Evolutionary conservation across 2,888 invertebrate species (phyloP).

Genomic region (Cephus pygmeus): DNA sequence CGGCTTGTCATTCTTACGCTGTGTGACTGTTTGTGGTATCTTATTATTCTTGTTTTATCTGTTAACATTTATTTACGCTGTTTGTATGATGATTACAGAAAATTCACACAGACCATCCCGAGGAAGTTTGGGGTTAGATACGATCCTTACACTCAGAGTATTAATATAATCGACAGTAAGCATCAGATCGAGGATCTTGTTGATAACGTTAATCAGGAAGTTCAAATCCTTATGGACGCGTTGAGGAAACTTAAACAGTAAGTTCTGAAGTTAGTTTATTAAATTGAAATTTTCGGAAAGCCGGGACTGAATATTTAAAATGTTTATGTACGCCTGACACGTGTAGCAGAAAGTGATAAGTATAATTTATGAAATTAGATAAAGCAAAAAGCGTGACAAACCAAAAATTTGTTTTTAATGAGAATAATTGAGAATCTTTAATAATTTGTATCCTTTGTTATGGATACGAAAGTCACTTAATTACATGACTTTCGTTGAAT

Average conservation of each 20-base stretch:
- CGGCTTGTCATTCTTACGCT: too few relatives aligned
- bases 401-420: too few relatives aligned
- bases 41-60: too few relatives aligned
- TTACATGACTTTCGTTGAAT: too few relatives aligned
- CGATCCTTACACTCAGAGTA: constrained; percentile 95
- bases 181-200: constrained; percentile 88
- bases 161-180: constrained; percentile 93
- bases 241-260: constrained; percentile 75
- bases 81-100: constrained; percentile 70
- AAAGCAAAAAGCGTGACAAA: background rate
- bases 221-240: constrained; percentile 81
- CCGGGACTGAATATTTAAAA: background rate
- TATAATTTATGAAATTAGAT: background rate
- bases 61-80: too few relatives aligned
- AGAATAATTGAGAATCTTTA: too few relatives aligned
- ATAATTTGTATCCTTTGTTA: too few relatives aligned
- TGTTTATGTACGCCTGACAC: background rate
- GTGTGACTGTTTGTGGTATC: too few relatives aligned
- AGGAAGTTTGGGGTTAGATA: constrained; percentile 93
- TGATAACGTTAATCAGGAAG: constrained; percentile 81
- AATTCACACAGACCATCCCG: constrained; percentile 92
- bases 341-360: background rate
- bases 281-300: too few relatives aligned
- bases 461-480: too few relatives aligned
- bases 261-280: constrained; percentile 14